Evolutionary conservation across 1,140 invertebrate species (phyloP), one percentile per base, ranked within the genome.

Genomic region (Aphelinus certus): DNA sequence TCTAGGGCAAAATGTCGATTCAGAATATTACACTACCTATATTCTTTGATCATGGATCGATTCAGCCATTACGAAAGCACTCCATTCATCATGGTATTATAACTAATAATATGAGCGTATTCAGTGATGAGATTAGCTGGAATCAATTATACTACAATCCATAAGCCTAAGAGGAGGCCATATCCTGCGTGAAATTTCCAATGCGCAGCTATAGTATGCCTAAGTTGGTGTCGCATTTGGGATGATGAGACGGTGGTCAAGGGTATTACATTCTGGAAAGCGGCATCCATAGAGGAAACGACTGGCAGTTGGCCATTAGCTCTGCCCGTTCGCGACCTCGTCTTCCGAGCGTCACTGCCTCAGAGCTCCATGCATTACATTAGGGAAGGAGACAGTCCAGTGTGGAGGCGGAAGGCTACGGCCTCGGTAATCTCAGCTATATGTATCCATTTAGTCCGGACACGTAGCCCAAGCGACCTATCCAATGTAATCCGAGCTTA

Each of bases 401-500:
- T 26, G 26, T 26, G 26, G 51, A 71, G 45, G 42, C 42, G 51
- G 4, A n/a, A 26, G 58, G 49, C 43, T 9, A 78, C 80, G 66
- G 78, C 79, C 78, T 48, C 78, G 82, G 83, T 87, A 87, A 88
- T 88, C 83, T 84, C 82, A 81, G 80, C 83, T 81, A 87, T 87
- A 83, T 84, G 80, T 85, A 85, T 85, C 85, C 82, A 86, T 86
- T 86, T 86, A 83, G 81, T 70, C 64, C 73, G 77, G 80, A 81
- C 81, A 83, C 78, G 78, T 76, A 78, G 81, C 78, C 78, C 63
- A 45, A n/a, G 26, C 78, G 76, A 78, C 81, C 81, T 83, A 83
- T 83, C 78, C 80, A 78, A 78, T 79, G 77, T 84, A 86, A 87
- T 86, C 83, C 80, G 78, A 81, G 82, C 80, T 83, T 85, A 85